Conservation (phyloP, 2,888 invertebrate genomes). For the Melitaea athalia region DNA sequence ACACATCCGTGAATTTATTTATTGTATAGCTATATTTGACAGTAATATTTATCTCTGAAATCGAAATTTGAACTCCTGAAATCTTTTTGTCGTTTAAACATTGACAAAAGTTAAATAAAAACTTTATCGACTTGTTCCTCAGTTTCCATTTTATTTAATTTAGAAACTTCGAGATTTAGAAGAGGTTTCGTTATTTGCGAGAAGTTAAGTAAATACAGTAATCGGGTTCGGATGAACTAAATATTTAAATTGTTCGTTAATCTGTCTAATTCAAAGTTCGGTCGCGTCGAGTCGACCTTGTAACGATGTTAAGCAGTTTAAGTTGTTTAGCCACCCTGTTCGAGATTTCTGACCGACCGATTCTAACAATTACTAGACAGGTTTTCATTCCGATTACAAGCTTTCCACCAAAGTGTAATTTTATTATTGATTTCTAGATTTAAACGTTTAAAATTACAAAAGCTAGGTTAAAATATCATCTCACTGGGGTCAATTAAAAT, state of each 20-base stretch:
- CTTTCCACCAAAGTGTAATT: neutral
- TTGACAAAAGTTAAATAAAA: neutral
- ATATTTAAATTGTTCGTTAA: conserved; percentile 28
- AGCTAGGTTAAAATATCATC: no score
- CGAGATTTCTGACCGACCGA: conserved; percentile 2
- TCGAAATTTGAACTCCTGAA: neutral
- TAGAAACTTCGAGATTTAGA: conserved; percentile 8
- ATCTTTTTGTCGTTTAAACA: neutral
- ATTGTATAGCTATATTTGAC: no score
- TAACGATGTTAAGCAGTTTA: conserved; percentile 31
- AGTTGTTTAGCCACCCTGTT: neutral
- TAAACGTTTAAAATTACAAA: no score
- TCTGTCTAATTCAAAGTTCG: conserved; percentile 24
- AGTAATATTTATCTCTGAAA: neutral
- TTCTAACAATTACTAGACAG: neutral
- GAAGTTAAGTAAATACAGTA: conserved; percentile 24
- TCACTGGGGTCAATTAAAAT: no score
- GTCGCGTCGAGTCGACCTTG: conserved; percentile 18
- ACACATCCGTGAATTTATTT: neutral
- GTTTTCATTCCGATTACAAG: neutral
- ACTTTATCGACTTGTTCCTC: conserved; percentile 1
- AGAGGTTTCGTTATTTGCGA: conserved; percentile 14
- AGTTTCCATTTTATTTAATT: conserved; percentile 9
- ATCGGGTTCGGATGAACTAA: conserved; percentile 24
- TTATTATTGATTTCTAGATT: neutral